Conservation (phyloP, 2,797 vertebrate genomes). For the Geotria australis region DNA sequence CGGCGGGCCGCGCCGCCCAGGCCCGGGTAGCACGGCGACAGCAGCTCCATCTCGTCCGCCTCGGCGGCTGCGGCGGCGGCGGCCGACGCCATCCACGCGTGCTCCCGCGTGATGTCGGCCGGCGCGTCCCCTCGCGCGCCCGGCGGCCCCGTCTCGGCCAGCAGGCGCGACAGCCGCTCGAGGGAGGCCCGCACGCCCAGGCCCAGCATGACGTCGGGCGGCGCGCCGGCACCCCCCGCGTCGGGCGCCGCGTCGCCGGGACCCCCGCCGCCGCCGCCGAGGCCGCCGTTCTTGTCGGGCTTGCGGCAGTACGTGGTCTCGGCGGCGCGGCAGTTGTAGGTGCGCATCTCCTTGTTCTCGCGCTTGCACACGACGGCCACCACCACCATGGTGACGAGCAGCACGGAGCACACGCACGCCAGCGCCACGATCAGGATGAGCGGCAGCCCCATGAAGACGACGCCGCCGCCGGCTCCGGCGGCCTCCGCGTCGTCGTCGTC, state of each 20-base stretch:
- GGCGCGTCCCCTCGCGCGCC: too few species aligned
- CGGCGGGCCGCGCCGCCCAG: too few species aligned
- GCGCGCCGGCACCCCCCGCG: slow-evolving; percentile 4
- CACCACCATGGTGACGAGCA: slow-evolving; percentile 90
- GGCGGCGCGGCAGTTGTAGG: slow-evolving; percentile 57
- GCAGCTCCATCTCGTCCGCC: too few species aligned
- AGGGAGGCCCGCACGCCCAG: neutral
- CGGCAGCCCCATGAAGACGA: slow-evolving; percentile 42
- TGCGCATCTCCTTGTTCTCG: slow-evolving; percentile 83
- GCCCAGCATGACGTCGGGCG: neutral
- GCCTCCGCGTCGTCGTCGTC: neutral
- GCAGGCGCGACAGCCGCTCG: neutral
- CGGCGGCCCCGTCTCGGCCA: too few species aligned
- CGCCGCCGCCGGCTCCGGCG: slow-evolving; percentile 2
- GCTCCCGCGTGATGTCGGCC: too few species aligned
- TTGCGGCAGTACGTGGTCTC: slow-evolving; percentile 50
- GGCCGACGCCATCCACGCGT: too few species aligned
- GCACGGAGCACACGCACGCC: slow-evolving; percentile 72
- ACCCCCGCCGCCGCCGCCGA: neutral
- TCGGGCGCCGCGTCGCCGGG: slow-evolving; percentile 8
- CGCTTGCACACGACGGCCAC: slow-evolving; percentile 61
- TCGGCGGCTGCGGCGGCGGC: too few species aligned
- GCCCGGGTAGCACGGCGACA: too few species aligned
- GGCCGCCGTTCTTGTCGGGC: neutral
- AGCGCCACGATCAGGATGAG: slow-evolving; percentile 85